Evolutionary conservation across 2,113 vertebrate species (phyloP).

Genomic region (Colistium nudipinnis): DNA sequence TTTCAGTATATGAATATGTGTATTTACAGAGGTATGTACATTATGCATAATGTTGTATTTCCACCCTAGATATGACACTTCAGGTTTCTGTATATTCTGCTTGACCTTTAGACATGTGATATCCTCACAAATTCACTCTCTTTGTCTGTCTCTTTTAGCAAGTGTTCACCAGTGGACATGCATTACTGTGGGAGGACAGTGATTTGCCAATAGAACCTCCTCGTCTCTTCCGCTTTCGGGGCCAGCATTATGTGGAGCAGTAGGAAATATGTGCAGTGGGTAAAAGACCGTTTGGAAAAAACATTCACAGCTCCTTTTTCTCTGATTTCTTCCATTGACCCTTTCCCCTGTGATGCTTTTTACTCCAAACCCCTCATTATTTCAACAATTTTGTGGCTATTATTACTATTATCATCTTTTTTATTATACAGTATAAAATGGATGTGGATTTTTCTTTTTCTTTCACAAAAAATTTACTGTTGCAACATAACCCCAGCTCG

Average conservation of each 20-base stretch:
- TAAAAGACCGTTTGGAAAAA: conserved; percentile 68
- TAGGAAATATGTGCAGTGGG: conserved; percentile 44
- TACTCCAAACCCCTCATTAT: conserved; percentile 32
- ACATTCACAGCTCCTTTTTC: conserved; percentile 60
- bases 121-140: conserved; percentile 29
- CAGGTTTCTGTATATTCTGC: not conserved
- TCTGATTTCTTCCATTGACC: conserved; percentile 57
- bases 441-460: conserved; percentile 37
- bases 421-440: conserved; percentile 35
- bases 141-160: conserved; percentile 51
- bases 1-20: not conserved
- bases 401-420: not conserved
- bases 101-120: conserved; percentile 49
- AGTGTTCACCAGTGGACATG: conserved; percentile 57
- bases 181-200: conserved; percentile 54
- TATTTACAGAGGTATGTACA: not conserved
- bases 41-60: not conserved
- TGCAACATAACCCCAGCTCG: conserved; percentile 11
- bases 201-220: conserved; percentile 69
- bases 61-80: not conserved
- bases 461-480: conserved; percentile 5
- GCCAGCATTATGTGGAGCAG: conserved; percentile 61
- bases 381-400: not conserved
- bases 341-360: conserved; percentile 31
- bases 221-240: conserved; percentile 55